phyloP scores from a whole-genome alignment of 2,113 vertebrate genomes.

The Dryoscopus gambensis region DNA sequence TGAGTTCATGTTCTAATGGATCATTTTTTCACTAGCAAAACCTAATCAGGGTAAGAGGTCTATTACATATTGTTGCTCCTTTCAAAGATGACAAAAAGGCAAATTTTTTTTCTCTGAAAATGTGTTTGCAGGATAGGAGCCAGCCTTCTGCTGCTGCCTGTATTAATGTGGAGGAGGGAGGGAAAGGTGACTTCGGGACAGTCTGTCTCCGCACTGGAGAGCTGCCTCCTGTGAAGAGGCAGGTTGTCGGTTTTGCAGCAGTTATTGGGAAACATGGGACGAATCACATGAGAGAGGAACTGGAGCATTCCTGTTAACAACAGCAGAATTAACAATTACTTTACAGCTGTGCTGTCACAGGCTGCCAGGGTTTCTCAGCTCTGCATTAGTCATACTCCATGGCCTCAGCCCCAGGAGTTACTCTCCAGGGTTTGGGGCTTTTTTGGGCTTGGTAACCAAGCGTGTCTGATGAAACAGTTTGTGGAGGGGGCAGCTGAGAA shows the following conservation, averaged over 20 bases:
- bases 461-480: not conserved
- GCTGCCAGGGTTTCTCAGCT: not conserved
- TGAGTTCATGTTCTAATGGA: not conserved
- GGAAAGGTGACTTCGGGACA: not conserved
- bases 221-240: not conserved
- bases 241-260: not conserved
- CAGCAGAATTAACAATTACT: slow-evolving; percentile 42
- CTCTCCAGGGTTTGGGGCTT: not conserved
- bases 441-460: not conserved
- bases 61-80: not conserved
- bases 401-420: not conserved
- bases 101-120: not conserved
- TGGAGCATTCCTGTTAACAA: slow-evolving; percentile 23
- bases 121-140: not conserved
- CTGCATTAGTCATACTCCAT: not conserved
- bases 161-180: not conserved
- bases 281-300: not conserved
- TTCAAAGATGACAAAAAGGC: not conserved
- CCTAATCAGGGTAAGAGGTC: not conserved
- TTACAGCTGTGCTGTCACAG: slow-evolving; percentile 11
- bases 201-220: not conserved
- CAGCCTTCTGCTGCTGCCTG: not conserved
- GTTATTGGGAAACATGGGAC: not conserved
- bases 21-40: not conserved
- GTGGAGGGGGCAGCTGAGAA: not conserved